Evolutionary conservation across 2,113 vertebrate species (phyloP).

Genomic region (Hyperoodon ampullatus): DNA sequence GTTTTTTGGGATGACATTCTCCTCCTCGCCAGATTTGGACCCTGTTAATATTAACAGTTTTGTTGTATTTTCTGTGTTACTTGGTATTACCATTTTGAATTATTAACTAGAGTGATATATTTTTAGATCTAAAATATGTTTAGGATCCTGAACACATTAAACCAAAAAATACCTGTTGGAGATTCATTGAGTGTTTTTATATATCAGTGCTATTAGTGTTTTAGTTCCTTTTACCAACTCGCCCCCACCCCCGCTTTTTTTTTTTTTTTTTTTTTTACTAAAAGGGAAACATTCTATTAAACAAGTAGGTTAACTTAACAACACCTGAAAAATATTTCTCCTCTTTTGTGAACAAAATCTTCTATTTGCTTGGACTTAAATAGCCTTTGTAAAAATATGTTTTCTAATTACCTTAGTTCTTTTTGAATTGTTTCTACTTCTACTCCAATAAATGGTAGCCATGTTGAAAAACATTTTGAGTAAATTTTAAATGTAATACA

Average conservation of each 20-base stretch:
- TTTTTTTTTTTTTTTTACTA: background rate
- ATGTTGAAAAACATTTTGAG: constrained; percentile 64
- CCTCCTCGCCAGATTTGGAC: background rate
- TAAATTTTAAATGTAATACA: constrained; percentile 40
- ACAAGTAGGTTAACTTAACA: background rate
- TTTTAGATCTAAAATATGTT: constrained; percentile 61
- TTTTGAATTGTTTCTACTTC: constrained; percentile 42
- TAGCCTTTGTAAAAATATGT: constrained; percentile 14
- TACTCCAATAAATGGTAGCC: constrained; percentile 50
- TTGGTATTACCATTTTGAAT: constrained; percentile 50
- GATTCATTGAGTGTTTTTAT: background rate
- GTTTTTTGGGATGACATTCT: background rate
- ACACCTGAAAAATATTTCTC: constrained; percentile 23
- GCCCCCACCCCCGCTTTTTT: background rate
- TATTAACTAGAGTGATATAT: constrained; percentile 44
- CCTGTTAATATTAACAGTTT: background rate
- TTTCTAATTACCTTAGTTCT: constrained; percentile 52
- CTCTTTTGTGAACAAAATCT: background rate
- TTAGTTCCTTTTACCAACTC: background rate
- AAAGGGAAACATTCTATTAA: constrained; percentile 2
- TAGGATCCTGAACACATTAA: constrained; percentile 11
- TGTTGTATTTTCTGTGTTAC: constrained; percentile 48
- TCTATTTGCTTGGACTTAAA: constrained; percentile 9
- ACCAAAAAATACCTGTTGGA: background rate
- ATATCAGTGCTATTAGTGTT: background rate